These are phyloP conservation scores for Acyrthosiphon pisum DNA, from an alignment of 1,140 invertebrate species.

Conservation along the genomic window DNA sequence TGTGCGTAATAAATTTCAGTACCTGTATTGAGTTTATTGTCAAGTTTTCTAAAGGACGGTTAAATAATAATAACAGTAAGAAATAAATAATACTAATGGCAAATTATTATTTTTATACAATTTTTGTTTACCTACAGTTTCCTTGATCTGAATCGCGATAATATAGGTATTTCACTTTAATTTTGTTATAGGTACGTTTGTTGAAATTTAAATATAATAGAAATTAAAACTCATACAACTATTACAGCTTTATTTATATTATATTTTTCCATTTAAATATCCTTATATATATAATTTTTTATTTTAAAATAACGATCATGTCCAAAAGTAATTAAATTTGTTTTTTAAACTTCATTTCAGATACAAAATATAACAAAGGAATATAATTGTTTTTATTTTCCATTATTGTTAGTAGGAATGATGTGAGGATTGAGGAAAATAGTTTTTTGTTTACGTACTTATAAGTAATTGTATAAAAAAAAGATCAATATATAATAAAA, in stretches of 20 bases:
- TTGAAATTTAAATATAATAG: neutral
- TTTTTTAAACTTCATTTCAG: neutral
- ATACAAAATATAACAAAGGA: neutral
- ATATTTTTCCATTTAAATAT: neutral
- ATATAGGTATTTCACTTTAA: neutral
- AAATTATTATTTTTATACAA: neutral
- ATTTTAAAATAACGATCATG: neutral
- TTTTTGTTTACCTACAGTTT: neutral
- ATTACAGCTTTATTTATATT: neutral
- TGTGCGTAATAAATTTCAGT: neutral
- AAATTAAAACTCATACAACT: neutral
- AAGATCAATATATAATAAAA: neutral
- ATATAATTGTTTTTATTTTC: neutral
- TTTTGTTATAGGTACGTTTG: neutral
- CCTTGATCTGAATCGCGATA: neutral
- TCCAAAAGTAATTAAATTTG: neutral
- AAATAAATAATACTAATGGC: neutral
- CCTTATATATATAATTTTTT: neutral
- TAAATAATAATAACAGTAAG: neutral
- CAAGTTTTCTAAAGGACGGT: neutral
- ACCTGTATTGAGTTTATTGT: neutral
- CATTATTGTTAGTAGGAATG: neutral
- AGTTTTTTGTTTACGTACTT: neutral
- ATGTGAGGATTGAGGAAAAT: neutral
- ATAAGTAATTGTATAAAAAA: neutral